Conservation (phyloP, 2,888 invertebrate genomes). For the Abscondita cerata region DNA sequence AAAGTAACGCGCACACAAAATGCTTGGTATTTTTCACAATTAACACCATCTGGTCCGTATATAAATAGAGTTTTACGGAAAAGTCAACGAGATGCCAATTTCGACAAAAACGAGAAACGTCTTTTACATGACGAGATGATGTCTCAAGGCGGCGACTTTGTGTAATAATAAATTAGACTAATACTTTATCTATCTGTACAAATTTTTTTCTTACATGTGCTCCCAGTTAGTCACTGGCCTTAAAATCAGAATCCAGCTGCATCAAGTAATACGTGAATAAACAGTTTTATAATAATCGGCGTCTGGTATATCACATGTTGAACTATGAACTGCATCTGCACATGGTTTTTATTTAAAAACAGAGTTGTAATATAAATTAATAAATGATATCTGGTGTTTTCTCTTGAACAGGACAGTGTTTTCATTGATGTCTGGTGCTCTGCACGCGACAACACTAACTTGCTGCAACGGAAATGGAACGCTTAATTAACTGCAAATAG, state of each 20-base stretch:
- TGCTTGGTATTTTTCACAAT: no score
- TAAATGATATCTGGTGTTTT: constrained; percentile 38
- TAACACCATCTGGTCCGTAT: no score
- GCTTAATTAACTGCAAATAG: constrained; percentile 38
- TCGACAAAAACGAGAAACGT: not conserved
- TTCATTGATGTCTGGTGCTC: constrained; percentile 39
- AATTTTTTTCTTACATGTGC: constrained; percentile 18
- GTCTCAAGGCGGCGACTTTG: constrained; percentile 1
- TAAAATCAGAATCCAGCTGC: constrained; percentile 26
- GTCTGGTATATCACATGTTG: constrained; percentile 35
- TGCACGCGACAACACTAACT: constrained; percentile 39
- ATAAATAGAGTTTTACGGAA: not conserved
- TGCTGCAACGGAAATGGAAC: constrained; percentile 40
- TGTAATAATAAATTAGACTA: constrained; percentile 8
- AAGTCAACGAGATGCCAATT: not conserved
- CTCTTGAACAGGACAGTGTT: constrained; percentile 29
- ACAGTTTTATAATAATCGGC: constrained; percentile 30
- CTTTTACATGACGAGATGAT: not conserved
- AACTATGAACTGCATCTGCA: constrained; percentile 36
- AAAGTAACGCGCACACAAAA: no score
- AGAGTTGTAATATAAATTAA: constrained; percentile 36
- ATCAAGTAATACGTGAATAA: constrained; percentile 29
- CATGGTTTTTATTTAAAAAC: constrained; percentile 38
- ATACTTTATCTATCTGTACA: constrained; percentile 15
- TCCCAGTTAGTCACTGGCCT: constrained; percentile 12